These are phyloP conservation scores for Parnassius apollo DNA, from an alignment of 2,888 invertebrate species.

Conservation along the genomic window DNA sequence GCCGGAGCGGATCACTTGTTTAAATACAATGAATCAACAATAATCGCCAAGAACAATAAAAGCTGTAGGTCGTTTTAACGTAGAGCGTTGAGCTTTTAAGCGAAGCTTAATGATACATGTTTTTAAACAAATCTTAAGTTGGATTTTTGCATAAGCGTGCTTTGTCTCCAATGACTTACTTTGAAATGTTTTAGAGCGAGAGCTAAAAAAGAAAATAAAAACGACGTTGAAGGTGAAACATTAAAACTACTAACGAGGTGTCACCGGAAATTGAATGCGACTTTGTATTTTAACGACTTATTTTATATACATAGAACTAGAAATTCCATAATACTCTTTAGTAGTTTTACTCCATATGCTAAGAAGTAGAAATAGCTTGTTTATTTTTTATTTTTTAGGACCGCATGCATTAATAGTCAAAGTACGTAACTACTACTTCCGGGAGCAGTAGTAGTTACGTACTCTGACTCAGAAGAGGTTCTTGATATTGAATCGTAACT, in stretches of 20 bases:
- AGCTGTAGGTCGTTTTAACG: slow-evolving; percentile 6
- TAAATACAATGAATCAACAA: not conserved
- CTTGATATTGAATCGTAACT: no score
- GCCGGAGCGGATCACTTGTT: no score
- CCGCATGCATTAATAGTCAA: no score
- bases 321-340: no score
- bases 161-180: no score
- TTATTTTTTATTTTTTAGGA: no score
- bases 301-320: no score
- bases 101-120: slow-evolving; percentile 21
- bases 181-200: slow-evolving; percentile 4
- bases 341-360: no score
- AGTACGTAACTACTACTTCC: no score
- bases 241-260: slow-evolving; percentile 19
- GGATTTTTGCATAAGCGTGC: slow-evolving; percentile 9
- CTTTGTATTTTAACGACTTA: slow-evolving; percentile 15
- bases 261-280: slow-evolving; percentile 20
- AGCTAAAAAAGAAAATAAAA: slow-evolving; percentile 6
- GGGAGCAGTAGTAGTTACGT: no score
- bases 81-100: slow-evolving; percentile 21
- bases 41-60: slow-evolving; percentile 16
- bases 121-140: slow-evolving; percentile 19
- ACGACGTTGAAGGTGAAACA: slow-evolving; percentile 10
- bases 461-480: no score
- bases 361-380: no score